These are phyloP conservation scores for Rallus crepitans DNA, from an alignment of 2,797 vertebrate genomes.

Conservation along the genomic window DNA sequence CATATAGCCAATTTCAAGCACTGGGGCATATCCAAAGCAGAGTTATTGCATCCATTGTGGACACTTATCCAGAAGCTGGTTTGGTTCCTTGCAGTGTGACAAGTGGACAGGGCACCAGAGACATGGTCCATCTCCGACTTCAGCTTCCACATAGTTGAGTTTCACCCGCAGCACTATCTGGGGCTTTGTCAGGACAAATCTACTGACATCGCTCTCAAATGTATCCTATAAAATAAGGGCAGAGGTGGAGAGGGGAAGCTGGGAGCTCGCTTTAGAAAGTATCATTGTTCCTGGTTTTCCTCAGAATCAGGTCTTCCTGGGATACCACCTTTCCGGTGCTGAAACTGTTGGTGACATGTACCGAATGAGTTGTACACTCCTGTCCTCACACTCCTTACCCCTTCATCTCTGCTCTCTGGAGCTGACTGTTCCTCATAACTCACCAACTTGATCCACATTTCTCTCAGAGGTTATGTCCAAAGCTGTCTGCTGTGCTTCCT, in stretches of 20 bases:
- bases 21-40: neutral
- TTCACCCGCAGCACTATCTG: neutral
- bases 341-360: neutral
- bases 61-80: neutral
- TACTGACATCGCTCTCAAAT: neutral
- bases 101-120: neutral
- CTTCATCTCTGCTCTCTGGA: neutral
- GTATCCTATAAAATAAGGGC: neutral
- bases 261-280: neutral
- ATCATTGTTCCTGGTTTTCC: neutral
- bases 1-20: neutral
- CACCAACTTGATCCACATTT: neutral
- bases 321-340: neutral
- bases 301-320: neutral
- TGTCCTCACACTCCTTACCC: neutral
- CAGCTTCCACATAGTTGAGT: neutral
- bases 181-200: neutral
- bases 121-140: fast-evolving
- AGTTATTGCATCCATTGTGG: neutral
- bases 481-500: neutral
- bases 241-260: neutral
- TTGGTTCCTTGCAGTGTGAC: neutral
- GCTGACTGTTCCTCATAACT: neutral
- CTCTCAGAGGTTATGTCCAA: neutral
- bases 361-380: neutral